A percentile compares a stretch with the other conserved stretches of the same genome.
Evolutionary conservation across 1,140 invertebrate species (phyloP).

Genomic region (Lucilia sericata): DNA sequence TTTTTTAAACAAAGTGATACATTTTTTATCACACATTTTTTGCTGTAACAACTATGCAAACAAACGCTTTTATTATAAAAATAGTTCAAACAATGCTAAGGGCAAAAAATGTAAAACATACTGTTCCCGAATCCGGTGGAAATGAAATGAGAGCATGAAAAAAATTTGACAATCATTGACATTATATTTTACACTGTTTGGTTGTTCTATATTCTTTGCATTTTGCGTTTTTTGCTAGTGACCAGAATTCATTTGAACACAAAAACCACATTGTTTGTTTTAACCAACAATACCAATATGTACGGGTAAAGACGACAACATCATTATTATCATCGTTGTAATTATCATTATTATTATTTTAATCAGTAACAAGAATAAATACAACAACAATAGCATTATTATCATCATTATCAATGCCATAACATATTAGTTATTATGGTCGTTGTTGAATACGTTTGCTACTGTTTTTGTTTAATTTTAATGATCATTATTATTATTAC

Average conservation of each 20-base stretch:
- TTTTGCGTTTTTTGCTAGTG: neutral
- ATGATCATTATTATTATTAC: neutral
- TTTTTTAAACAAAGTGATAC: too few relatives aligned
- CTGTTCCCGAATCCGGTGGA: neutral
- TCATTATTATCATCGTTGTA: too few relatives aligned
- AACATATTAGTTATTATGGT: neutral
- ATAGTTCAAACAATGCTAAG: too few relatives aligned
- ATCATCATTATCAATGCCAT: neutral
- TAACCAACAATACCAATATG: neutral
- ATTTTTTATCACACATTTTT: too few relatives aligned
- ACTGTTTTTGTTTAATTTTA: neutral
- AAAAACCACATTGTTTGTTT: neutral
- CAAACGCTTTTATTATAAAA: too few relatives aligned
- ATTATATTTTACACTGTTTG: neutral
- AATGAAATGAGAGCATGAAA: neutral
- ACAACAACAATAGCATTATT: too few relatives aligned
- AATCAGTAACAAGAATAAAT: too few relatives aligned
- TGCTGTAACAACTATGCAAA: too few relatives aligned
- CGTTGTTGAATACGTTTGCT: too few relatives aligned
- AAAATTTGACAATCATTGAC: neutral
- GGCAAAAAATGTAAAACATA: too few relatives aligned
- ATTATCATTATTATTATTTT: too few relatives aligned
- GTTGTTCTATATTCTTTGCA: neutral
- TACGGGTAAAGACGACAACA: too few relatives aligned
- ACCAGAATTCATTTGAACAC: neutral